Base-by-base conservation (phyloP, 2,888 invertebrate genomes). In the Brenthis hecate region DNA sequence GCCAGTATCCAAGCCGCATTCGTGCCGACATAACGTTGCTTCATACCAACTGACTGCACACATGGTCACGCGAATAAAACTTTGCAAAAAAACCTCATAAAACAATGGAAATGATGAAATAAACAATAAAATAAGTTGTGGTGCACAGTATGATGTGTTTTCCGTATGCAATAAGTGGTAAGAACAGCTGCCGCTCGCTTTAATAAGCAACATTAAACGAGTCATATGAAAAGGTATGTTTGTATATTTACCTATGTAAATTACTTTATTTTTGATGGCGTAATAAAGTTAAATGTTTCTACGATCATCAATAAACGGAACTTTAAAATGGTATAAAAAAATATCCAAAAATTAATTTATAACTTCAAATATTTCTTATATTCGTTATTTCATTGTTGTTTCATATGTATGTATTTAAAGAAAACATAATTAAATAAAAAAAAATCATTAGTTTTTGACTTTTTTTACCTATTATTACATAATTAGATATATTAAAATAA, bases 1-100 rank as follows among this genome's bases (percentile, higher is more conserved):
- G 72, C 73, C 70, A 74, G 74, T 74, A 66, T 36, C 32, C 61
- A 62, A 58, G 66, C 58, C 63, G 65, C 64, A 69, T 60, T 58
- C 68, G 66, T 43, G 53, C 56, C 6, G 36, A 36, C 14, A 56
- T 58, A 58, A 72, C 66, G 72, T 66, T 56, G 36, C 54, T 13
- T 47, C 14, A 19, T 14, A 36, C 53, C 14, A 56, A 56, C 50
- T 66, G 66, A 56, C 13, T 50, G 23, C 23, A 71, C 68, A 55
- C 54, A 67, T 68, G 71, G 69, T 56, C 60, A 71, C 69, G 71
- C 63, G 66, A 48, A 56, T 60, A 66, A 72, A 72, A 68, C 66
- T 72, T 72, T 57, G 57, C 61, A 58, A 67, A 69, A 23, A 62
- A 60, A 56, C 13, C 8, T 47, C 53, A 57, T 56, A 32, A 65